These are phyloP conservation scores for Galleria mellonella DNA, from an alignment of 1,140 invertebrate species.

Conservation along the genomic window DNA sequence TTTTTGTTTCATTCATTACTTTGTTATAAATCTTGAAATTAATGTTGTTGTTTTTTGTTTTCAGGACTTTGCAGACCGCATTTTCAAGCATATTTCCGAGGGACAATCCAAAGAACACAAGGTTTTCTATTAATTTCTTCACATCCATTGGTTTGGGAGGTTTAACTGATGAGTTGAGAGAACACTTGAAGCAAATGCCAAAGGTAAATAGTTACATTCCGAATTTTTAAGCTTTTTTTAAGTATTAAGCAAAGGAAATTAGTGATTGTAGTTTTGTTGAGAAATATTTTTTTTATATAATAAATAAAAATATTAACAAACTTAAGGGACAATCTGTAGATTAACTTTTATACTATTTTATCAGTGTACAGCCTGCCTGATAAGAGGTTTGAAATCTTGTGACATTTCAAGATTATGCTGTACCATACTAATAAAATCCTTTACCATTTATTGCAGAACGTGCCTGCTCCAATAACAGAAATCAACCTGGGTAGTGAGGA, in stretches of 20 bases:
- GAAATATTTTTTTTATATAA: no score
- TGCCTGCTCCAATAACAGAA: constrained; percentile 45
- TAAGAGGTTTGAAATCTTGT: no score
- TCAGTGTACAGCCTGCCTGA: no score
- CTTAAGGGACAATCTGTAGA: no score
- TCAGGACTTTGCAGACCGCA: constrained; percentile 86
- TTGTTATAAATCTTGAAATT: constrained; percentile 10
- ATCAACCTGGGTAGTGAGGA: constrained; percentile 48
- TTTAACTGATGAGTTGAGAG: constrained; percentile 93
- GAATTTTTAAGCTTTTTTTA: constrained; percentile 2
- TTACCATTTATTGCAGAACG: constrained; percentile 39
- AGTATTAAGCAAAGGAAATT: neutral
- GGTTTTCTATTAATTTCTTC: constrained; percentile 99
- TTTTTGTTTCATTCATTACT: constrained; percentile 1
- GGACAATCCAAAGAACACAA: constrained; percentile 96
- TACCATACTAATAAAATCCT: no score
- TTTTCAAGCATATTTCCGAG: constrained; percentile 96
- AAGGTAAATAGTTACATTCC: constrained; percentile 71
- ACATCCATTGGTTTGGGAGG: constrained; percentile 98
- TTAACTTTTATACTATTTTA: no score
- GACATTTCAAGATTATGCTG: no score
- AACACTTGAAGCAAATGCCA: constrained; percentile 90
- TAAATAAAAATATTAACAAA: no score
- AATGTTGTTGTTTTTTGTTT: constrained; percentile 35
- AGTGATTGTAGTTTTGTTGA: neutral